phyloP scores from a whole-genome alignment of 2,888 invertebrate species.

The Steinernema carpocapsae region DNA sequence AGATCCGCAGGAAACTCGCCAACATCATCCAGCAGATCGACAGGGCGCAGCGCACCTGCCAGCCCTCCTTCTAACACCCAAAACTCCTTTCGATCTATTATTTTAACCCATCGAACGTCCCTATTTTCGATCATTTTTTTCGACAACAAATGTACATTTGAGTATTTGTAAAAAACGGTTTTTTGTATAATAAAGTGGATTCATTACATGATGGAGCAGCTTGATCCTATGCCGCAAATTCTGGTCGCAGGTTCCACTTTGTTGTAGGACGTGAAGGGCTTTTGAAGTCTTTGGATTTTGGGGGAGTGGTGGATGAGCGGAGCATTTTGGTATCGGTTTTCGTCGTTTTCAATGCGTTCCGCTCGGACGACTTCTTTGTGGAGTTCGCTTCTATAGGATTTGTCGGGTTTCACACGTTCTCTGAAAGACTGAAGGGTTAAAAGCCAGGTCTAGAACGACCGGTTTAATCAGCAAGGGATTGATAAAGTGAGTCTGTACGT shows the following conservation, averaged over 20 bases:
- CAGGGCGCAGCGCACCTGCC: constrained; percentile 41
- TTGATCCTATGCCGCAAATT: background rate
- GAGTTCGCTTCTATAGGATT: background rate
- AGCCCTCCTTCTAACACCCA: constrained; percentile 20
- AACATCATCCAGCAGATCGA: constrained; percentile 59
- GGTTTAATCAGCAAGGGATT: no score
- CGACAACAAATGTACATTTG: constrained; percentile 30
- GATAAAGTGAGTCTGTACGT: no score
- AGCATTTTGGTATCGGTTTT: background rate
- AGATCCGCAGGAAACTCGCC: constrained; percentile 59
- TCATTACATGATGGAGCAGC: constrained; percentile 1
- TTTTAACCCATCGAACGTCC: background rate
- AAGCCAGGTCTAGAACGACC: no score
- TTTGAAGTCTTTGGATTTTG: background rate
- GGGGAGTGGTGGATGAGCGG: background rate
- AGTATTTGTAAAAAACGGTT: constrained; percentile 28
- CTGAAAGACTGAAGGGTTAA: background rate
- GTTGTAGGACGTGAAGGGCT: constrained; percentile 3
- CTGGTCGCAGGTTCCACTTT: background rate
- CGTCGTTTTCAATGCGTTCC: background rate
- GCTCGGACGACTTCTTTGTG: background rate
- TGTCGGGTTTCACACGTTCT: background rate
- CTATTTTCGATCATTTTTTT: background rate
- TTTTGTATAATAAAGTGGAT: background rate
- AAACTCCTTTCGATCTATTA: no score